Base-by-base conservation (phyloP, 2,888 invertebrate species). In the Agrochola litura region DNA sequence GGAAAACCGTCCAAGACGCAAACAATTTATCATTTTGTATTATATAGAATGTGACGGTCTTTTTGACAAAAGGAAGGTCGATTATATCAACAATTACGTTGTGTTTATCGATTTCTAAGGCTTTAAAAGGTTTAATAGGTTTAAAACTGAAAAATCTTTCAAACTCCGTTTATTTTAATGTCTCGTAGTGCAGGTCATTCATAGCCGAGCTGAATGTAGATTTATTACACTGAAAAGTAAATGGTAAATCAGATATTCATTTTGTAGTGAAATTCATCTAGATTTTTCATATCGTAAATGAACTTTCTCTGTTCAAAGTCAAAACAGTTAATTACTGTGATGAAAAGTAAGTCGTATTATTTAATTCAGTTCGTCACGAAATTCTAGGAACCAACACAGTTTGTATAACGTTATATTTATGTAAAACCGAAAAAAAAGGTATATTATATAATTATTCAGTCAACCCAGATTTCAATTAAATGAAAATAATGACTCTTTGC, bases 11-110 rank as follows among this genome's bases (percentile, higher is more conserved):
- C 52, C n/a, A 16, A 76, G 46, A 70, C n/a, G 41, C n/a, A 2
- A 56, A 69, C 25, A 19, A 84, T 84, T 73, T 66, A 80, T 84
- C 63, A 81, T 68, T 65, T 68, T 52, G 63, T 66, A 37, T 68
- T 56, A 37, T 8, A 65, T 58, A 61, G 25, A 72, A 70, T 66
- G 16, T 49, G 61, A 64, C 56, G 37, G 43, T 49, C 37, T 73
- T 69, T 77, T 64, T 61, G 52, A 43, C 41, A 64, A 52, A 65
- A 60, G 49, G 30, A 8, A 56, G 12, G 37, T 58, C 14, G 30
- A 60, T 43, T 37, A 16, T 56, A 37, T 22, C 14, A 79, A 79
- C 4, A 56, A 68, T 63, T 16, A 46, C n/a, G 25, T 22, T 30
- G 5, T 49, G n/a, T 49, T 61, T 43, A 19, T 14, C 16, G 41